These are phyloP conservation scores for Ianthella basta DNA, from an alignment of 37 sponge, comb jelly and placozoan genomes.

Conservation along the genomic window DNA sequence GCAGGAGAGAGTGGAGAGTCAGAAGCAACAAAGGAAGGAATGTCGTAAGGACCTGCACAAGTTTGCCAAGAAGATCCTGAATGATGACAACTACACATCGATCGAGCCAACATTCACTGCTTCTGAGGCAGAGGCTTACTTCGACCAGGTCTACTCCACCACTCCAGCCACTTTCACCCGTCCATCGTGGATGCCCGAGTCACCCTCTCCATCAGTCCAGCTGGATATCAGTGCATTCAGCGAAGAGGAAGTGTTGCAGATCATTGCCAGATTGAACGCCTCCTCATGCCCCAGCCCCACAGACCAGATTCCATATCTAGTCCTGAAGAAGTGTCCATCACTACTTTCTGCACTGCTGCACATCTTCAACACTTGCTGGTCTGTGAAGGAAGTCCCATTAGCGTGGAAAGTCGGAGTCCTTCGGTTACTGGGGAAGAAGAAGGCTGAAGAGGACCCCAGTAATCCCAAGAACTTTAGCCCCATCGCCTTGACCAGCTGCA, in stretches of 20 bases:
- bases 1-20: too few species aligned
- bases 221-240: too few species aligned
- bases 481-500: constrained; percentile 23
- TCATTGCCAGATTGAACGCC: constrained; percentile 12
- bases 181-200: too few species aligned
- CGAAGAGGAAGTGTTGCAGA: too few species aligned
- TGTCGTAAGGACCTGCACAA: background rate
- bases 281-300: background rate
- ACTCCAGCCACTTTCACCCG: background rate
- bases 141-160: constrained; percentile 13
- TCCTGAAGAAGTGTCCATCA: constrained; percentile 34
- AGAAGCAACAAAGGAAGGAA: too few species aligned
- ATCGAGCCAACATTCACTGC: constrained; percentile 10
- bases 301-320: background rate
- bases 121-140: background rate
- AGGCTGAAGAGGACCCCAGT: constrained; percentile 17
- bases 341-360: background rate
- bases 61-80: constrained; percentile 5
- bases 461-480: constrained; percentile 28
- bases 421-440: background rate
- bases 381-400: background rate
- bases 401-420: constrained; percentile 22
- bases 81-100: constrained; percentile 4
- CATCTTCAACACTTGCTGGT: constrained; percentile 21
- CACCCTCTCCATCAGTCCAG: too few species aligned